Evolutionary conservation across 2,113 vertebrate genomes (phyloP).

Genomic region (Vulpes vulpes): DNA sequence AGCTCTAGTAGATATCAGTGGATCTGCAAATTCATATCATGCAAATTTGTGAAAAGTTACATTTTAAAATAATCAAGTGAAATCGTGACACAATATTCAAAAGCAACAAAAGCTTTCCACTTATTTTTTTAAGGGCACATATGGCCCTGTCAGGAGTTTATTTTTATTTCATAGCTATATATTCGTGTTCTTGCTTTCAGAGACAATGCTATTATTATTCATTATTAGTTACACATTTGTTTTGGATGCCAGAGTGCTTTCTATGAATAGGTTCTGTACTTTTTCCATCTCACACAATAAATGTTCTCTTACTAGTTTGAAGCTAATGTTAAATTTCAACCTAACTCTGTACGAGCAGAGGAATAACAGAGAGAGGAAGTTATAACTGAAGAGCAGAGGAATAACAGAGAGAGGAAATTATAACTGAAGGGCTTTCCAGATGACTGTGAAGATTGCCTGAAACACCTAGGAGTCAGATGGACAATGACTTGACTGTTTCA

Average conservation of each 20-base stretch:
- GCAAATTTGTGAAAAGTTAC: background rate
- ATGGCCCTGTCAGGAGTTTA: background rate
- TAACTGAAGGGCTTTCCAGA: background rate
- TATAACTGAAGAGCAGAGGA: background rate
- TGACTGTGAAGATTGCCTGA: background rate
- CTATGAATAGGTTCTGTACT: slow-evolving; percentile 51
- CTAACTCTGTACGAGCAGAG: background rate
- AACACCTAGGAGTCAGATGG: background rate
- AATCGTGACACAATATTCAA: background rate
- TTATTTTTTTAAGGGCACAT: background rate
- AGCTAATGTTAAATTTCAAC: slow-evolving; percentile 9
- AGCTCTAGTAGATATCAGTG: background rate
- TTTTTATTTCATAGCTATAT: slow-evolving; percentile 43
- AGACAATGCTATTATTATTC: slow-evolving; percentile 64
- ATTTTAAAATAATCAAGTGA: slow-evolving; percentile 34
- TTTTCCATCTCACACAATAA: slow-evolving; percentile 6
- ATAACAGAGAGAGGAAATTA: background rate
- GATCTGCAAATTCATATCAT: background rate
- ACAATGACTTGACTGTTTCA: background rate
- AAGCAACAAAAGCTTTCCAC: background rate
- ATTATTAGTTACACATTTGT: slow-evolving; percentile 68
- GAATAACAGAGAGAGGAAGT: background rate
- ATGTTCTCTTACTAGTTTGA: background rate
- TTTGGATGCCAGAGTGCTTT: slow-evolving; percentile 51
- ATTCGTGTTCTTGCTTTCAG: slow-evolving; percentile 40